phyloP scores from a whole-genome alignment of 2,888 invertebrate species.

The Apamea anceps region DNA sequence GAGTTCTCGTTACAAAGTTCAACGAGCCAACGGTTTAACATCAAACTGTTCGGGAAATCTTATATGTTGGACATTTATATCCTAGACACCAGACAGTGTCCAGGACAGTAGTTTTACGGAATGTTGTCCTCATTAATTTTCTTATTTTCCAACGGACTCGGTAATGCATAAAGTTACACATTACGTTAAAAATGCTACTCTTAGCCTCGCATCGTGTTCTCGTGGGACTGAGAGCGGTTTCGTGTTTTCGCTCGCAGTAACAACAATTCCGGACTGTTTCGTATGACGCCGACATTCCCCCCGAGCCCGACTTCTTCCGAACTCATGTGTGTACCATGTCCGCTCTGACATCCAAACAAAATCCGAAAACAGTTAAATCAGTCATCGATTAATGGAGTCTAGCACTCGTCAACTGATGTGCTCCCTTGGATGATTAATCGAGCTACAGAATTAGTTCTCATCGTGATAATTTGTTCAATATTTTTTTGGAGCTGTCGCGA shows the following conservation, averaged over 20 bases:
- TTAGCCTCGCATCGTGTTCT: conserved; percentile 46
- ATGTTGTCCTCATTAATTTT: not conserved
- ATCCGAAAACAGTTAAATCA: conserved; percentile 67
- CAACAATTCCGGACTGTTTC: conserved; percentile 52
- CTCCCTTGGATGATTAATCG: conserved; percentile 68
- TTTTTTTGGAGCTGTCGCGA: conserved; percentile 62
- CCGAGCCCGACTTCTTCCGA: conserved; percentile 39
- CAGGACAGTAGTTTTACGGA: not conserved
- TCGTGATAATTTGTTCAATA: conserved; percentile 59
- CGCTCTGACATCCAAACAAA: conserved; percentile 48
- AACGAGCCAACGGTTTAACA: conserved; percentile 33
- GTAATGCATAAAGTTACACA: conserved; percentile 38
- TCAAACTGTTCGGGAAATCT: conserved; percentile 2
- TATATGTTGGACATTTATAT: conserved; percentile 7
- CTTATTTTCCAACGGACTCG: conserved; percentile 12
- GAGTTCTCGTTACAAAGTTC: conserved; percentile 29
- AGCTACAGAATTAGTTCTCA: conserved; percentile 63
- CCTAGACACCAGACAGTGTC: not conserved
- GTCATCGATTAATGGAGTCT: conserved; percentile 61
- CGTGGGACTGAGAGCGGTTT: conserved; percentile 60
- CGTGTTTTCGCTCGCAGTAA: conserved; percentile 58
- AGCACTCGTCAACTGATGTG: conserved; percentile 65
- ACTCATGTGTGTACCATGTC: conserved; percentile 36
- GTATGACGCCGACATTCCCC: conserved; percentile 49
- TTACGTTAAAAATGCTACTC: conserved; percentile 54